These are phyloP conservation scores for Mylabris sibirica DNA, from an alignment of 2,888 invertebrate species.

Conservation along the genomic window DNA sequence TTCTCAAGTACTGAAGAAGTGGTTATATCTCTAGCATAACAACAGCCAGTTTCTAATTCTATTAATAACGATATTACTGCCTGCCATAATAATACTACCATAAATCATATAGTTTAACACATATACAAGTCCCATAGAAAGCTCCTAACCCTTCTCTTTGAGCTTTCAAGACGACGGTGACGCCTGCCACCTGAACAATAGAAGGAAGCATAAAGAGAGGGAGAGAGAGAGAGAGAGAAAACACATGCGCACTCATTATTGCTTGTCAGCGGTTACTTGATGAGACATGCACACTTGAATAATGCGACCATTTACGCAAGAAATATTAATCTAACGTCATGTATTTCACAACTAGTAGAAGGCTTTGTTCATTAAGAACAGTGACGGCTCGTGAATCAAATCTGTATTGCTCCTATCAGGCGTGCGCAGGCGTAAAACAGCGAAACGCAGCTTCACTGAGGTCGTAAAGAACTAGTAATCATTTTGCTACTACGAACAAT, in stretches of 20 bases:
- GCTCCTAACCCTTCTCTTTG: conserved; percentile 40
- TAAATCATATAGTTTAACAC: conserved; percentile 46
- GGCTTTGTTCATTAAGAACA: not conserved
- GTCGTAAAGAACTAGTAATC: no score
- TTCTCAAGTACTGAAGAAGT: conserved; percentile 30
- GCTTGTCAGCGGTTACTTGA: conserved; percentile 43
- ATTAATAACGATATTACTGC: conserved; percentile 40
- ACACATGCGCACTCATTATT: conserved; percentile 46
- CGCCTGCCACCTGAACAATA: conserved; percentile 45
- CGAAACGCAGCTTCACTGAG: no score
- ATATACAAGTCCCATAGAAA: conserved; percentile 43
- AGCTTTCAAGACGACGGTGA: conserved; percentile 43
- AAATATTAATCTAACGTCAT: conserved; percentile 32
- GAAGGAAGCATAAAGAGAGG: conserved; percentile 34
- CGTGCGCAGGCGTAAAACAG: no score
- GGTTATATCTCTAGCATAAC: not conserved
- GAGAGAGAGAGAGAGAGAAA: conserved; percentile 29
- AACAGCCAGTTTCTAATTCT: conserved; percentile 36
- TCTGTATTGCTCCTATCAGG: not conserved
- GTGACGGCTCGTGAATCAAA: not conserved
- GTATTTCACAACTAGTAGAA: no score
- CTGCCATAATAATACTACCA: conserved; percentile 40
- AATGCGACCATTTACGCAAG: conserved; percentile 38
- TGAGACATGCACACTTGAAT: conserved; percentile 42
- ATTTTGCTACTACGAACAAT: no score